phyloP scores from a whole-genome alignment of 2,113 vertebrate genomes.

The Phylloscopus trochiloides region DNA sequence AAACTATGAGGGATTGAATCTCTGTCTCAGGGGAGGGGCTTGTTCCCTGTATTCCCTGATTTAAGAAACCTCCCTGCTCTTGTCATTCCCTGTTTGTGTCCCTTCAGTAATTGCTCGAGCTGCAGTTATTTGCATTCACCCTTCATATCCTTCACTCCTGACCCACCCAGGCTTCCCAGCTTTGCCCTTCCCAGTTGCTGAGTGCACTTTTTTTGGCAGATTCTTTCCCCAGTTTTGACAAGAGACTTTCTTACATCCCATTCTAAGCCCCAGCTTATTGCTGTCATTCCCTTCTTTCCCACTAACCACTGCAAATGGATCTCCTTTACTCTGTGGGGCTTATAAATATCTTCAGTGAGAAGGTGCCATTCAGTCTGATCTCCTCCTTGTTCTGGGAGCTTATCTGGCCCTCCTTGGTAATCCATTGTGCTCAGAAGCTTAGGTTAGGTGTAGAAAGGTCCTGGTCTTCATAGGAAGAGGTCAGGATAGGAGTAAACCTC shows the following conservation, averaged over 20 bases:
- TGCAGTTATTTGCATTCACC: background rate
- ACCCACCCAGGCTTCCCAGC: background rate
- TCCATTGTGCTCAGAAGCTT: background rate
- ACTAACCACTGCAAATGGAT: background rate
- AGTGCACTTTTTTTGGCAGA: background rate
- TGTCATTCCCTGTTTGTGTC: background rate
- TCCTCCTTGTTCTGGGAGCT: background rate
- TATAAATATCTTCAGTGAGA: background rate
- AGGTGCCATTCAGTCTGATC: background rate
- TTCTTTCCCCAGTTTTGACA: background rate
- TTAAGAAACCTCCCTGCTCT: rapidly evolving
- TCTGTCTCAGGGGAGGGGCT: background rate
- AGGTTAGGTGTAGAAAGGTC: background rate
- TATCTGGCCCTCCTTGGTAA: background rate
- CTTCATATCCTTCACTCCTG: background rate
- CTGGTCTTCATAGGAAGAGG: background rate
- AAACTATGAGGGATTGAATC: background rate
- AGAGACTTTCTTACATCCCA: background rate
- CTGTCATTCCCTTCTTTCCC: background rate
- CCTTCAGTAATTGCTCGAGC: background rate
- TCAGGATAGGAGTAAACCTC: background rate
- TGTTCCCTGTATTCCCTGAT: background rate
- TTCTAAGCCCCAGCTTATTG: background rate
- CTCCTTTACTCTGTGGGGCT: background rate
- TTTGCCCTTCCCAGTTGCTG: background rate